These are phyloP conservation scores for Notocelia uddmanniana DNA, from an alignment of 2,888 invertebrate species.

Conservation along the genomic window DNA sequence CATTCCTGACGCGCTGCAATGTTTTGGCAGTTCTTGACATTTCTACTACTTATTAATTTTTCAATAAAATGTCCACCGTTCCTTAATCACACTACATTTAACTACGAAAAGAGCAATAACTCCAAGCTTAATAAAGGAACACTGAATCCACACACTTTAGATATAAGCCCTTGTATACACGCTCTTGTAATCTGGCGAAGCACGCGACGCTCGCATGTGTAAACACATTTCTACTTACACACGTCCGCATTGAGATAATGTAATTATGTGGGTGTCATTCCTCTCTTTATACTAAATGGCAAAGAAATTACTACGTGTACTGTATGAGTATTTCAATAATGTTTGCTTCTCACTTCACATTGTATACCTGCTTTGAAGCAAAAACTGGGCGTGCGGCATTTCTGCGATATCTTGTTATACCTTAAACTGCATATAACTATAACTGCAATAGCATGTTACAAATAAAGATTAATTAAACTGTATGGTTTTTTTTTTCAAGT, in stretches of 20 bases:
- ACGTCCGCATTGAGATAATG: conserved; percentile 69
- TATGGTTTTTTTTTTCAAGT: no score
- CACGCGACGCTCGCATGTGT: conserved; percentile 60
- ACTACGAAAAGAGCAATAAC: conserved; percentile 9
- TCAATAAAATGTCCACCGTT: no score
- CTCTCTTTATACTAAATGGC: conserved; percentile 50
- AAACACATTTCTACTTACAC: conserved; percentile 65
- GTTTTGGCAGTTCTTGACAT: no score
- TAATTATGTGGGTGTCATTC: conserved; percentile 66
- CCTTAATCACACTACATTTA: neutral
- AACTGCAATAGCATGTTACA: no score
- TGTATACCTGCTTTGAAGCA: no score
- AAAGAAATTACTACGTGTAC: neutral
- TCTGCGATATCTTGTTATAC: no score
- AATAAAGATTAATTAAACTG: no score
- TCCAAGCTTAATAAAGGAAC: neutral
- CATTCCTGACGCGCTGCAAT: no score
- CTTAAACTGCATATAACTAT: no score
- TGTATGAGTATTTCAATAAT: neutral
- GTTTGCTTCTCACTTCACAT: no score
- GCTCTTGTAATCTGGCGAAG: conserved; percentile 7
- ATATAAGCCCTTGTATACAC: conserved; percentile 21
- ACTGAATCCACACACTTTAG: conserved; percentile 11
- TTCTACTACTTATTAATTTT: no score
- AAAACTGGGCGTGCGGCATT: no score